phyloP scores from a whole-genome alignment of 1,140 invertebrate species.

The Batillaria attramentaria region DNA sequence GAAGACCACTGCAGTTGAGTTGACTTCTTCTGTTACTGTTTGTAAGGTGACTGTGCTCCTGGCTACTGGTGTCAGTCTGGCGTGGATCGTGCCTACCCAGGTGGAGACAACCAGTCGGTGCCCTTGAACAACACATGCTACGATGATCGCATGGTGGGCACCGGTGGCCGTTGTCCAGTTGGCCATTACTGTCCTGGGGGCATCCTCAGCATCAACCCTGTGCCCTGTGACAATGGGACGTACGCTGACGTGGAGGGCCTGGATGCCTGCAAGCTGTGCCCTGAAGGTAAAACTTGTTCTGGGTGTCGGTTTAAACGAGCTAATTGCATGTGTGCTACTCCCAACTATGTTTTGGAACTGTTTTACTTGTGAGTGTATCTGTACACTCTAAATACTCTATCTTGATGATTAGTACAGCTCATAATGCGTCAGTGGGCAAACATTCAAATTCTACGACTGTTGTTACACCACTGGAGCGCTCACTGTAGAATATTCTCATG shows the following conservation, averaged over 20 bases:
- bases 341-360: too few relatives aligned
- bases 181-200: conserved; percentile 64
- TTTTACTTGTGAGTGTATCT: too few relatives aligned
- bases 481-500: too few relatives aligned
- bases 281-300: conserved; percentile 49
- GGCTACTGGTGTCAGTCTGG: conserved; percentile 67
- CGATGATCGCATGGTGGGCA: conserved; percentile 59
- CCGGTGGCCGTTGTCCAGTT: conserved; percentile 61
- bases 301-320: too few relatives aligned
- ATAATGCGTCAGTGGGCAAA: too few relatives aligned
- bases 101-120: conserved; percentile 54
- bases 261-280: conserved; percentile 58
- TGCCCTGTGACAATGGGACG: conserved; percentile 64
- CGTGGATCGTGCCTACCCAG: conserved; percentile 61
- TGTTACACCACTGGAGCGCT: too few relatives aligned
- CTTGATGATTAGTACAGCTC: too few relatives aligned
- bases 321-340: too few relatives aligned
- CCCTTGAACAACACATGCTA: conserved; percentile 59
- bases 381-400: too few relatives aligned
- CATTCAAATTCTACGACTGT: too few relatives aligned
- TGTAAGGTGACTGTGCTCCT: conserved; percentile 62
- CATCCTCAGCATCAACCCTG: conserved; percentile 50
- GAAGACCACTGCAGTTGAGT: too few relatives aligned
- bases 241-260: conserved; percentile 64
- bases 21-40: too few relatives aligned